Percentiles rank a stretch among this genome's conserved stretches.
Conservation (phyloP, 2,113 vertebrate genomes). For the Eubucco bourcierii region DNA sequence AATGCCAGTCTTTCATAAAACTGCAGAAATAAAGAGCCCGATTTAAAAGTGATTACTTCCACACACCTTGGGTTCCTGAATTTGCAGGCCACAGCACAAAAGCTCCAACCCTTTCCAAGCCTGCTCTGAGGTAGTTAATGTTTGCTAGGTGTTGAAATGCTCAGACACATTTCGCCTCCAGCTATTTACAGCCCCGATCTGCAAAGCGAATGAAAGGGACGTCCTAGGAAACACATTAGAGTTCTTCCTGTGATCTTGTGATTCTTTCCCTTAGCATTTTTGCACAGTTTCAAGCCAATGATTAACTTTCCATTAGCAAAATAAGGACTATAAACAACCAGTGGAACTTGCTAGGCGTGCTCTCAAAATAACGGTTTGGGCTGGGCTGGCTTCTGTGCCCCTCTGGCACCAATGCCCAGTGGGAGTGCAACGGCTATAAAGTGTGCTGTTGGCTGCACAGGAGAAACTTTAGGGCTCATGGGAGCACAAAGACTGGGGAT, state of each 20-base stretch:
- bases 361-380: background rate
- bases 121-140: slow-evolving; percentile 15
- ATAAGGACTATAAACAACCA: background rate
- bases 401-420: rapidly evolving
- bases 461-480: background rate
- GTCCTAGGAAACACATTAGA: background rate
- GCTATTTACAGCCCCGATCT: background rate
- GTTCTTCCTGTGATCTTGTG: slow-evolving; percentile 38
- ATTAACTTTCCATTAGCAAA: slow-evolving; percentile 44
- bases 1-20: background rate
- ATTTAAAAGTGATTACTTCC: background rate
- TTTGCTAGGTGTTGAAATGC: slow-evolving; percentile 40
- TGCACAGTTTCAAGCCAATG: slow-evolving; percentile 13
- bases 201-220: background rate
- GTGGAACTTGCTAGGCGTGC: background rate
- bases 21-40: background rate
- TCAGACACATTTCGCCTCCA: slow-evolving; percentile 14
- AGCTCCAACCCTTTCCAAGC: background rate
- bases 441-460: background rate
- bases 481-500: background rate
- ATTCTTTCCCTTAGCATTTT: slow-evolving; percentile 12
- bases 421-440: rapidly evolving
- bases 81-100: background rate
- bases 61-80: background rate
- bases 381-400: background rate